These are phyloP conservation scores for Patella depressa DNA, from an alignment of 2,888 invertebrate genomes.

Conservation along the genomic window DNA sequence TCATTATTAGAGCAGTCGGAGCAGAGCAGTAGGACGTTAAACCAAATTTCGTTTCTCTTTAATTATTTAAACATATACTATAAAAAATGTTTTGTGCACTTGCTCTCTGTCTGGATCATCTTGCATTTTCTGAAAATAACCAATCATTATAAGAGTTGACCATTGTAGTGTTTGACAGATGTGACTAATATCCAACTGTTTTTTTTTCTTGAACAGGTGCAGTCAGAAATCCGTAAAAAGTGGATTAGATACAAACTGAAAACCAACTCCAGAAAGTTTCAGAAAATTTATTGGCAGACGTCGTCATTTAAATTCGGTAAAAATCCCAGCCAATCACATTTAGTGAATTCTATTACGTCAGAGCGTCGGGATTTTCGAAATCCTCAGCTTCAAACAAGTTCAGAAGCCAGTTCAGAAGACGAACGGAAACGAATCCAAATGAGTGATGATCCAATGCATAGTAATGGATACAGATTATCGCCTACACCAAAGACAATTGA, in stretches of 20 bases:
- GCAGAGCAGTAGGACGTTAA: too few species aligned
- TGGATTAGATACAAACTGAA: conserved; percentile 40
- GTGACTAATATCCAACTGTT: too few species aligned
- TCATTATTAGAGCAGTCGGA: too few species aligned
- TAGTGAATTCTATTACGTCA: neutral
- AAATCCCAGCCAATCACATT: neutral
- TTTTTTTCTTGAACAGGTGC: conserved; percentile 40
- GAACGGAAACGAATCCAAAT: neutral
- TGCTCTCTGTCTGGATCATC: too few species aligned
- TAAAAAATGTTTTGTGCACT: too few species aligned
- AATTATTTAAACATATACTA: too few species aligned
- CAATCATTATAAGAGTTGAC: too few species aligned
- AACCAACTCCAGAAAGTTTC: conserved; percentile 21
- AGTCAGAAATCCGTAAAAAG: conserved; percentile 53
- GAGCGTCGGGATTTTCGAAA: neutral
- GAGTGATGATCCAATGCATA: neutral
- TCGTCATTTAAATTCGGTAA: conserved; percentile 12
- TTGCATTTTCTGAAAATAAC: too few species aligned
- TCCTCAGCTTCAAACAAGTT: neutral
- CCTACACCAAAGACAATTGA: neutral
- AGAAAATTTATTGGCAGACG: conserved; percentile 16
- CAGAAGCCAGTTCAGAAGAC: neutral
- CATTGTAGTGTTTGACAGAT: too few species aligned
- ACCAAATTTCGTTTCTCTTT: too few species aligned
- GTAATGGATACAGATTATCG: neutral